phyloP scores from a whole-genome alignment of 2,797 vertebrate species.

The Ambastaia sidthimunki region DNA sequence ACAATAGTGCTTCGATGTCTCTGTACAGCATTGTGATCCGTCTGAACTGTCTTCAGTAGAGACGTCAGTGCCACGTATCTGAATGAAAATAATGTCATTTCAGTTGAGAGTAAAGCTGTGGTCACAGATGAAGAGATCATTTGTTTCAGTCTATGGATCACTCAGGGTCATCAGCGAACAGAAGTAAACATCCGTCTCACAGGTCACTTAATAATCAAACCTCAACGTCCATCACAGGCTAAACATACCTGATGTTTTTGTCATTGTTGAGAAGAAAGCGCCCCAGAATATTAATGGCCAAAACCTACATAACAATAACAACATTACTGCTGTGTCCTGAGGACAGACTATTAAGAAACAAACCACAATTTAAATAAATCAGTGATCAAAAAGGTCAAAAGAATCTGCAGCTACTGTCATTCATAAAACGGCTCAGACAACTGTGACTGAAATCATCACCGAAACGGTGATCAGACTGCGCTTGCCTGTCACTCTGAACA shows the following conservation, averaged over 20 bases:
- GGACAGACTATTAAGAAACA: too few relatives aligned
- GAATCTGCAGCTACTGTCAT: too few relatives aligned
- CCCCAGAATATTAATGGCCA: slow-evolving; percentile 99
- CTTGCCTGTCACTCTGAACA: not conserved
- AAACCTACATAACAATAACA: slow-evolving; percentile 81
- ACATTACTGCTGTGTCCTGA: not conserved
- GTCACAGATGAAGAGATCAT: slow-evolving; percentile 30
- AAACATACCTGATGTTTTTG: slow-evolving; percentile 92
- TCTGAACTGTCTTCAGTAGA: slow-evolving; percentile 98
- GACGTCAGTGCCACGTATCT: slow-evolving; percentile 99
- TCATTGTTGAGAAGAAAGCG: slow-evolving; percentile 99
- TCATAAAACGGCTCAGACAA: too few relatives aligned
- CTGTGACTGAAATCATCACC: too few relatives aligned
- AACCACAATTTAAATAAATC: too few relatives aligned
- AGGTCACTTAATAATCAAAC: not conserved
- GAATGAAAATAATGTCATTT: slow-evolving; percentile 15
- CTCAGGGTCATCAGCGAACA: slow-evolving; percentile 35
- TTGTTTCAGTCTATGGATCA: slow-evolving; percentile 37
- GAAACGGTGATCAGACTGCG: too few relatives aligned
- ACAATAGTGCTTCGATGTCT: slow-evolving; percentile 98
- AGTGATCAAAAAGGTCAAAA: too few relatives aligned
- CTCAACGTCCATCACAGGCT: not conserved
- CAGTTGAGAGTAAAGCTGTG: not conserved
- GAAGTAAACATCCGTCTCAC: not conserved
- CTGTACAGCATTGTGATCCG: slow-evolving; percentile 98